Base-by-base conservation (phyloP, 2,113 vertebrate species). In the Amia ocellicauda region DNA sequence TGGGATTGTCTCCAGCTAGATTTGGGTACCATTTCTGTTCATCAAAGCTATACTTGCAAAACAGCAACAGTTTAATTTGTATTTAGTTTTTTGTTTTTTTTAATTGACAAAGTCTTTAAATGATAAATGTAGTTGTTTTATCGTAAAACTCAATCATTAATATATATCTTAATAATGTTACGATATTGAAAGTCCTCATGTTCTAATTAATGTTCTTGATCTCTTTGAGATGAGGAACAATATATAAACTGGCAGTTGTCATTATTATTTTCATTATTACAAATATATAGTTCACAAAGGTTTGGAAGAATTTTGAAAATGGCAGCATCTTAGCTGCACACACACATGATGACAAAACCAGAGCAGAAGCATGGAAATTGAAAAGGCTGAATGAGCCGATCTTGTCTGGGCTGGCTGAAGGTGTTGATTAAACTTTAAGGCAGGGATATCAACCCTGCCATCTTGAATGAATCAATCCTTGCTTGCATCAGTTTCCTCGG, bases 341-440 rank as follows among this genome's bases (percentile, higher is more conserved):
- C 50, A 41, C 31, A 10, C 13, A 14, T 22, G 29, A 59, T n/a
- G 55, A 52, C 20, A 22, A 5, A 45, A 62, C 54, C 54, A 50
- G 62, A 58, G 63, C 13, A 49, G 49, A 69, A 56, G 31, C 20
- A 73, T 47, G 52, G 36, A 62, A 63, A 69, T 62, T 27, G 55
- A 54, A 54, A 31, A 45, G 23, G 59, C 40, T 31, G 56, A 45
- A 64, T 16, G 50, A 67, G 63, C 4, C 45, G 23, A 2, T 20
- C 17, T 23, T 22, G 41, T 22, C 63, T 47, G 67, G 26, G 63
- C 75, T 29, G 43, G 42, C 29, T 64, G 56, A 45, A 69, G 53
- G 29, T 67, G 67, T 58, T 73, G 72, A 82, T 78, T 75, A 66
- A 76, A 72, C 61, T 69, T 57, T 58, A 66, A 74, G 72, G 57